A percentile compares a stretch with the other conserved stretches of the same genome.
Conservation (phyloP, 2,113 vertebrate species). For the Chaetorhynchus papuensis region DNA sequence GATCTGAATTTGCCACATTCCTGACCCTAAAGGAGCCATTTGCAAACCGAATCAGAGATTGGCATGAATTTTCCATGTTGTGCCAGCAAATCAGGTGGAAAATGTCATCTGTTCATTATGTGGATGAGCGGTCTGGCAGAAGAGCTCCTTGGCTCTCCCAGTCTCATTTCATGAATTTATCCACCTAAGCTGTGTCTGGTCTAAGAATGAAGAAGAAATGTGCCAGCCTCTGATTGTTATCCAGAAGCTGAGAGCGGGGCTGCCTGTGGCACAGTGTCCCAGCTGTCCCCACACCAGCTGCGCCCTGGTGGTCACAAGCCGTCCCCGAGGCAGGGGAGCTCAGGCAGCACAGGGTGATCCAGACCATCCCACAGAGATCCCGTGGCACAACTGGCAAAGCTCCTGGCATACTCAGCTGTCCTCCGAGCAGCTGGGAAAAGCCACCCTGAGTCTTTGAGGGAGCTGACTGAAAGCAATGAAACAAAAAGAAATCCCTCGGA, state of each 20-base stretch:
- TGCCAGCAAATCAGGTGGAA: background rate
- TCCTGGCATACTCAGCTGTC: slow-evolving; percentile 47
- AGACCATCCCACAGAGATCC: background rate
- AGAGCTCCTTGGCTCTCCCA: background rate
- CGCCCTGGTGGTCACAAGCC: background rate
- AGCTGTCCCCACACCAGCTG: slow-evolving; percentile 37
- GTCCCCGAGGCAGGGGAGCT: background rate
- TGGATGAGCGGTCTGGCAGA: background rate
- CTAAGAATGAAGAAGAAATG: background rate
- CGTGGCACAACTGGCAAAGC: slow-evolving; percentile 35
- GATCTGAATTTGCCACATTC: background rate
- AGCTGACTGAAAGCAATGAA: background rate
- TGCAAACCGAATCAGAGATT: background rate
- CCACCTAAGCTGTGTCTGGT: background rate
- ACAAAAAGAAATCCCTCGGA: background rate
- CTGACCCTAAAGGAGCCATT: background rate
- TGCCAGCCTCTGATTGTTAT: background rate
- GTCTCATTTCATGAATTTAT: background rate
- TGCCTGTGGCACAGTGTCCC: background rate
- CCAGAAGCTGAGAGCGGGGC: background rate
- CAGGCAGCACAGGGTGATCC: background rate
- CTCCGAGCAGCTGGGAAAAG: slow-evolving; percentile 33
- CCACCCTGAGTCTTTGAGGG: background rate
- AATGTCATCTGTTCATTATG: background rate
- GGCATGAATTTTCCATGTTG: background rate